phyloP scores from a whole-genome alignment of 2,113 vertebrate species.

The Struthio camelus region DNA sequence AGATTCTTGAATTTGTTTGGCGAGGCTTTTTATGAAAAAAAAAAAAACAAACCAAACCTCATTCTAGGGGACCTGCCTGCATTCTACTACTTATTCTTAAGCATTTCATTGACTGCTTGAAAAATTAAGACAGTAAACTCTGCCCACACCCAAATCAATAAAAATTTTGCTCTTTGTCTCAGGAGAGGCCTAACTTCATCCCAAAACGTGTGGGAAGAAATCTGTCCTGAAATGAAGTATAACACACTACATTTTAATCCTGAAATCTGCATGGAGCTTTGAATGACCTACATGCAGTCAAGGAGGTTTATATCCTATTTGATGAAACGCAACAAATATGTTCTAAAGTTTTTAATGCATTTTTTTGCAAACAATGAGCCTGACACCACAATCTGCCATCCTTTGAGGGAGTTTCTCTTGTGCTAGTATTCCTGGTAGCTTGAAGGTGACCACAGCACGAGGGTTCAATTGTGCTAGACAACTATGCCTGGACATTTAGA shows the following conservation, averaged over 20 bases:
- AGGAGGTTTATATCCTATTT: neutral
- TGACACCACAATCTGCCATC: neutral
- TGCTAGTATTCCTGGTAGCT: neutral
- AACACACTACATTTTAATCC: neutral
- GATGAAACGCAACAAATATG: neutral
- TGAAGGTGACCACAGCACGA: neutral
- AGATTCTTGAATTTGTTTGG: neutral
- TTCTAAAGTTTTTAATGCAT: neutral
- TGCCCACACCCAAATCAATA: neutral
- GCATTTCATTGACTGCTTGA: neutral
- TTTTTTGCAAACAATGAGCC: neutral
- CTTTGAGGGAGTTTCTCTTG: neutral
- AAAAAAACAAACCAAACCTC: neutral
- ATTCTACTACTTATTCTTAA: neutral
- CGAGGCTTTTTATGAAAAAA: neutral
- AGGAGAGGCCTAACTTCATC: neutral
- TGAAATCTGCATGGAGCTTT: neutral
- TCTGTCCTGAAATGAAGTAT: neutral
- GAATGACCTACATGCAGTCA: neutral
- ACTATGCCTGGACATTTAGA: neutral
- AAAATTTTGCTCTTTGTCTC: neutral
- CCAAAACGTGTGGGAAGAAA: neutral
- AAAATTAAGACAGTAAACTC: neutral
- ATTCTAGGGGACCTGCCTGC: neutral
- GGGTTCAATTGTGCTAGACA: neutral